phyloP scores from a whole-genome alignment of 2,113 vertebrate genomes.

The Eulacestoma nigropectus region DNA sequence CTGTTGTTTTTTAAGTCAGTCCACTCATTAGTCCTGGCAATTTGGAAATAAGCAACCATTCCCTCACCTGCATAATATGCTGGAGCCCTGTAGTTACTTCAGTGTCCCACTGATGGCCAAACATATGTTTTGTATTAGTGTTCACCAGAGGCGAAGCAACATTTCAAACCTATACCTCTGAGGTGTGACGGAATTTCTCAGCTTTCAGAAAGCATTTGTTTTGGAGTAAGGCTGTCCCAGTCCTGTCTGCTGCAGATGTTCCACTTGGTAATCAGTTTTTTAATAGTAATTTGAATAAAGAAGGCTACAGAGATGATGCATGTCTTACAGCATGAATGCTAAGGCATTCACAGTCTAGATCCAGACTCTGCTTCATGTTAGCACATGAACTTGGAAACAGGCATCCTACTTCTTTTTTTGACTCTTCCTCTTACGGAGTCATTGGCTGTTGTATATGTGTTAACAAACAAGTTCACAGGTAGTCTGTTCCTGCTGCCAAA shows the following conservation, averaged over 20 bases:
- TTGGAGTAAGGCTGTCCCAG: background rate
- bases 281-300: background rate
- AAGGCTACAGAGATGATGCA: background rate
- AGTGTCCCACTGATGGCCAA: background rate
- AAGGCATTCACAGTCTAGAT: background rate
- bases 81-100: background rate
- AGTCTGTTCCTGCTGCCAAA: background rate
- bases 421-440: background rate
- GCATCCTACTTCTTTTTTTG: background rate
- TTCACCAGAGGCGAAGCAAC: background rate
- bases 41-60: background rate
- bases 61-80: background rate
- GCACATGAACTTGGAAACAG: background rate
- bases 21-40: background rate
- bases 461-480: background rate
- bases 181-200: background rate
- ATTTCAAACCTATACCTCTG: background rate
- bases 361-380: background rate
- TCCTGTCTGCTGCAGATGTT: background rate
- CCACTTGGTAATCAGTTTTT: background rate
- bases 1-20: background rate
- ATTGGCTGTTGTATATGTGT: background rate
- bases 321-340: background rate
- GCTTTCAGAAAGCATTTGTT: background rate
- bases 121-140: fast-evolving